Evolutionary conservation across 2,113 vertebrate genomes (phyloP).

Genomic region (Anoura caudifer): DNA sequence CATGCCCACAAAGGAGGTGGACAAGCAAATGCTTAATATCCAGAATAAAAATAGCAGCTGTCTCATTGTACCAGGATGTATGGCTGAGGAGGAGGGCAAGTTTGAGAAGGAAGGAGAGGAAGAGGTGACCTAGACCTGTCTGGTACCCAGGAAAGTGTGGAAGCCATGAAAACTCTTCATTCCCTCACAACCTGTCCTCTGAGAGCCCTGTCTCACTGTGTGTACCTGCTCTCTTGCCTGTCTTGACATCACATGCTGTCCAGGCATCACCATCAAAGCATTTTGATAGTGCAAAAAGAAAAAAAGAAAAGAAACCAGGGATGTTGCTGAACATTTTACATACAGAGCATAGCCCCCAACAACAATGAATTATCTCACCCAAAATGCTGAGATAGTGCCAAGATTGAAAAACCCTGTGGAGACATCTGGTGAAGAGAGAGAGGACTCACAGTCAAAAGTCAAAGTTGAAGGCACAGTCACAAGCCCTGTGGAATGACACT

Average conservation of each 20-base stretch:
- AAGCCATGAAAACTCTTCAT: constrained; percentile 79
- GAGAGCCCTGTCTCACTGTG: neutral
- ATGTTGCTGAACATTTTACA: neutral
- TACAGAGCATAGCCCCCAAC: neutral
- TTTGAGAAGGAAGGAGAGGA: constrained; percentile 95
- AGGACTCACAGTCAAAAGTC: neutral
- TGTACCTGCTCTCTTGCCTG: neutral
- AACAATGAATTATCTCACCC: neutral
- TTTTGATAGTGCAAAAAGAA: constrained; percentile 74
- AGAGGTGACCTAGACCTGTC: constrained; percentile 82
- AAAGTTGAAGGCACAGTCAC: neutral
- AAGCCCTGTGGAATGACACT: neutral
- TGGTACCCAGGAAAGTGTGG: constrained; percentile 58
- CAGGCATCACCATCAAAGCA: constrained; percentile 82
- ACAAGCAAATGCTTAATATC: constrained; percentile 81
- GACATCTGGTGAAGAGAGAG: neutral
- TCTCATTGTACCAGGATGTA: constrained; percentile 74
- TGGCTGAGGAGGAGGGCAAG: constrained; percentile 93
- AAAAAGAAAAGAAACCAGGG: neutral
- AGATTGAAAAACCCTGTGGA: neutral
- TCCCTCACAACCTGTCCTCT: constrained; percentile 17
- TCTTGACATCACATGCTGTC: constrained; percentile 70
- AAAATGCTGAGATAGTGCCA: neutral
- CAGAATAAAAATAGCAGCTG: constrained; percentile 84
- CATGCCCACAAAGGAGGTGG: constrained; percentile 83